These are phyloP conservation scores for Nannoperca obscura DNA, from an alignment of 2,797 vertebrate genomes.

Conservation along the genomic window DNA sequence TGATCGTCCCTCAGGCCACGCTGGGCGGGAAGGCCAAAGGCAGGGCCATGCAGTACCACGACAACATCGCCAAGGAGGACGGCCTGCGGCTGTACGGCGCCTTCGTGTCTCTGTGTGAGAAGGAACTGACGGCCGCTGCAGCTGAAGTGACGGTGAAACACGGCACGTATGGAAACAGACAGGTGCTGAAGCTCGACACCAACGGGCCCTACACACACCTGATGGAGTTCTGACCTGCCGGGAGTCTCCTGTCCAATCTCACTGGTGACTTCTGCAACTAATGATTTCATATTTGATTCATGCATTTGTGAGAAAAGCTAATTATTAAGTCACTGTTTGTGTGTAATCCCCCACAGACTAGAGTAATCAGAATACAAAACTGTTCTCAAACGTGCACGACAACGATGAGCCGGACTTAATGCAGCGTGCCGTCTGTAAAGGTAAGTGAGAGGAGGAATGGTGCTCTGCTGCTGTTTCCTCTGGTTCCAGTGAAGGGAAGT, in stretches of 20 bases:
- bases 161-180: constrained; percentile 95
- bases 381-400: not conserved
- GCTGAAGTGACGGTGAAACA: constrained; percentile 83
- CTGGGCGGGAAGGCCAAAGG: constrained; percentile 94
- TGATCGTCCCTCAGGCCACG: constrained; percentile 95
- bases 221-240: constrained; percentile 88
- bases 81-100: constrained; percentile 89
- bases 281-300: not conserved
- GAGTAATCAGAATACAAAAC: too few relatives aligned
- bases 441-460: too few relatives aligned
- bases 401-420: too few relatives aligned
- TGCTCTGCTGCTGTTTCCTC: too few relatives aligned
- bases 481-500: too few relatives aligned
- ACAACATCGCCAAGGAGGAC: constrained; percentile 91
- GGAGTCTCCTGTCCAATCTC: too few relatives aligned
- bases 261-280: not conserved
- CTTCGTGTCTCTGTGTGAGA: constrained; percentile 90
- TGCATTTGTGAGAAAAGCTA: not conserved
- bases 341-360: not conserved
- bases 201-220: constrained; percentile 95
- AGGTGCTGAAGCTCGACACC: constrained; percentile 93
- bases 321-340: not conserved
- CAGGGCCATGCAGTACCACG: constrained; percentile 93
- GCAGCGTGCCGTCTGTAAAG: too few relatives aligned
- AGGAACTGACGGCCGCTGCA: constrained; percentile 74